Percentiles rank a stretch among this genome's conserved stretches.
Evolutionary conservation across 2,797 vertebrate species (phyloP).

Genomic region (Oceanodroma leucorhoa): DNA sequence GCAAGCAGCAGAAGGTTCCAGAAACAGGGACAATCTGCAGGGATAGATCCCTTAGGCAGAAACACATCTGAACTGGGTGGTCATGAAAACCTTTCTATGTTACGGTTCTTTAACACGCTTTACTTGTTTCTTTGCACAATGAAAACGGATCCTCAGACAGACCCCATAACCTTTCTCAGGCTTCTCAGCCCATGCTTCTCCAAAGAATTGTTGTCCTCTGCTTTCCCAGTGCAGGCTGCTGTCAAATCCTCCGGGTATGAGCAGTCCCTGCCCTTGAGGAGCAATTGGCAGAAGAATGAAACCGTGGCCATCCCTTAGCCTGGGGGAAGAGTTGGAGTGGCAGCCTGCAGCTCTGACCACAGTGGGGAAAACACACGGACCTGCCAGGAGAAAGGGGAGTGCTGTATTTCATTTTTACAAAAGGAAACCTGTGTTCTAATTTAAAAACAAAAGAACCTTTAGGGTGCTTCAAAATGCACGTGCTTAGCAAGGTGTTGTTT

Average conservation of each 20-base stretch:
- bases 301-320: not conserved
- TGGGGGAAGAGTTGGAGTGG: not conserved
- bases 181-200: not conserved
- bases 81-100: not conserved
- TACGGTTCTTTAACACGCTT: not conserved
- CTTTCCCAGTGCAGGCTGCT: not conserved
- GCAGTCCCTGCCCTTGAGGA: not conserved
- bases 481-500: not conserved
- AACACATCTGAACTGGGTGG: not conserved
- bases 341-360: not conserved
- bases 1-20: not conserved
- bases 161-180: not conserved
- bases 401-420: not conserved
- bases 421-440: not conserved
- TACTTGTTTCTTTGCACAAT: not conserved
- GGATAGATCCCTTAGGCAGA: not conserved
- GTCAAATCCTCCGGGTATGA: not conserved
- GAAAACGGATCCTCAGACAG: not conserved
- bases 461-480: not conserved
- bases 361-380: not conserved
- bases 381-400: not conserved
- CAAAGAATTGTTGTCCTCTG: not conserved
- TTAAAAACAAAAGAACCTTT: not conserved
- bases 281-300: not conserved
- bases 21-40: not conserved